Evolutionary conservation across 2,113 vertebrate species (phyloP).

Genomic region (Tachysurus fulvidraco): DNA sequence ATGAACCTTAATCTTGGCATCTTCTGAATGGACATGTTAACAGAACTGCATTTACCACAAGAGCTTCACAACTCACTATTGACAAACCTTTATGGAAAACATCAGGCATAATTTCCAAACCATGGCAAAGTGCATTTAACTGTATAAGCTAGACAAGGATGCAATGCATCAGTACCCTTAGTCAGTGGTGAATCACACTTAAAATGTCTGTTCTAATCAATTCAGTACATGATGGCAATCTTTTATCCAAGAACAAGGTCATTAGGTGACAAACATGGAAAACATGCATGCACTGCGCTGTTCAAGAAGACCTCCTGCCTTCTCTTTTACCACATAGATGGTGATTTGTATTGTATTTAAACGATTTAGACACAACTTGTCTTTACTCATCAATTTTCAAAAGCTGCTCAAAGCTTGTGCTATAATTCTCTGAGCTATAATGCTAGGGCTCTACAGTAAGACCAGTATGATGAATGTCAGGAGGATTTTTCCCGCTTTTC

Average conservation of each 20-base stretch:
- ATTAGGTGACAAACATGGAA: conserved; percentile 18
- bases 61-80: conserved; percentile 40
- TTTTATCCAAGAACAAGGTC: background rate
- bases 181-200: conserved; percentile 47
- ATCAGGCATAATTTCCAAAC: conserved; percentile 35
- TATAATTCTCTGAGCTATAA: background rate
- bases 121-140: conserved; percentile 43
- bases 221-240: conserved; percentile 10
- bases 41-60: conserved; percentile 19
- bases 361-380: conserved; percentile 7
- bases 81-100: conserved; percentile 37
- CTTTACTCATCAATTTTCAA: conserved; percentile 12
- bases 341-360: background rate
- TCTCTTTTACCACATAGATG: conserved; percentile 4
- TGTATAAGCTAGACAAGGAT: conserved; percentile 7
- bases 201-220: conserved; percentile 27
- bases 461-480: conserved; percentile 21
- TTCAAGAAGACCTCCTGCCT: conserved; percentile 1
- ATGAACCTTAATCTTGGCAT: conserved; percentile 24
- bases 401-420: background rate
- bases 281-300: background rate
- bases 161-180: conserved; percentile 31
- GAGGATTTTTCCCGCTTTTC: conserved; percentile 40
- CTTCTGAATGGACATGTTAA: background rate
- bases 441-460: background rate